Base-by-base conservation (phyloP, 2,113 vertebrate species). In the Platichthys flesus region DNA sequence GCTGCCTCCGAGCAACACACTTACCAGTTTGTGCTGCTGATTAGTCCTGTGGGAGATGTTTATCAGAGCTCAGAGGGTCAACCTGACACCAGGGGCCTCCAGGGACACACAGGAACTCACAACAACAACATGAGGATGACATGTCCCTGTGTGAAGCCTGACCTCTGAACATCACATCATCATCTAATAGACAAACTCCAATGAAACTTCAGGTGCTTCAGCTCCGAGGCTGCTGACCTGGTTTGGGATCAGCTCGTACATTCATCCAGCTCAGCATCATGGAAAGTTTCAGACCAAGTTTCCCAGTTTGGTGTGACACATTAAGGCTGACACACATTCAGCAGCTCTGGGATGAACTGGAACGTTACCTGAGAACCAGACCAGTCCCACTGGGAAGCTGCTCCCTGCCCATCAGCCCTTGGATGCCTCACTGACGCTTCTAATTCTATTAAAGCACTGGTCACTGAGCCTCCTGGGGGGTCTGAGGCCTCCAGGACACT, bases 21-120 rank as follows among this genome's bases (percentile, higher is more conserved):
- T 84, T 51, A 80, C 15, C 12, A 78, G 78, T 71, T 59, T 78
- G 56, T 73, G 63, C 55, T 73, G 71, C 42, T 91, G 89, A 91
- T 86, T 78, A 87, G 35, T 3, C 78, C 76, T 9, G 3, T 4
- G 79, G 58, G 49, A 5, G 26, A 45, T 67, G 9, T 61, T 31
- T 65, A 63, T 62, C 26, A 63, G 40, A 23, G n/a, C 54, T 24
- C 64, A 42, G 74, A 66, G 42, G 47, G 56, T 31, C 4, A 5
- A 24, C 24, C n/a, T 66, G 75, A 13, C 40, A 21, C 56, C 37
- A 9, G n/a, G 51, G 59, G 54, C 14, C 69, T 66, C 59, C 67
- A 9, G 74, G 58, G 68, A 64, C 14, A 45, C 8, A 21, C 2
- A 57, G 24, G 23, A 28, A 37, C 40, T 8, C 9, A 24, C 23